Base-by-base conservation (phyloP, 2,888 invertebrate species). In the Brachypterus glaber region DNA sequence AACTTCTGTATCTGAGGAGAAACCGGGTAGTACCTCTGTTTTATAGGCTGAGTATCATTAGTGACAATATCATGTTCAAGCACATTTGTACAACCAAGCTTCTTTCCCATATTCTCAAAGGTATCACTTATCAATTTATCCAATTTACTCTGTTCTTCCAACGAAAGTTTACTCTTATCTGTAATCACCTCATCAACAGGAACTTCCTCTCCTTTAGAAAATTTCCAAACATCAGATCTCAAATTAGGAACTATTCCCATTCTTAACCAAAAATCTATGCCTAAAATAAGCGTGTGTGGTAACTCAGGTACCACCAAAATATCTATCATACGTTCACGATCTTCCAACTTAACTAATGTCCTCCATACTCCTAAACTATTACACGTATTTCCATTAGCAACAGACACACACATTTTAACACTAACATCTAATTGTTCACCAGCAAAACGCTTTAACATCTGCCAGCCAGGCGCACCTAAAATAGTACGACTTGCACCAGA, bases 401-500 rank as follows among this genome's bases (percentile, higher is more conserved):
- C 13, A 4, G 4, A 16, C 12, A 16, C 3, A 16, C 13, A 9
- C 5, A 5, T 2, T 3, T 13, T n/a, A n/a, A n/a, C n/a, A n/a
- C n/a, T n/a, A n/a, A n/a, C n/a, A n/a, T n/a, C n/a, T n/a, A n/a
- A n/a, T n/a, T 15, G 5, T 14, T 17, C 9, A 9, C 29, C 27
- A 15, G 27, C n/a, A n/a, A n/a, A n/a, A n/a, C n/a, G n/a, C n/a
- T n/a, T n/a, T n/a, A n/a, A 7, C 21, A 21, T 7, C 9, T 21
- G 21, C 21, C 30, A 34, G 5, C 39, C 41, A 3, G 15, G 24
- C 15, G 4, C 11, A 15, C 41, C 39, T 33, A 34, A 9, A 9
- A 40, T 21, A 16, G 41, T 40, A 13, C 16, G 5, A 9, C 13
- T 21, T 2, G 37, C 39, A 5, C 39, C 39, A 4, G 39, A 34